These are phyloP conservation scores for Limnephilus lunatus DNA, from an alignment of 2,888 invertebrate genomes.

Conservation along the genomic window DNA sequence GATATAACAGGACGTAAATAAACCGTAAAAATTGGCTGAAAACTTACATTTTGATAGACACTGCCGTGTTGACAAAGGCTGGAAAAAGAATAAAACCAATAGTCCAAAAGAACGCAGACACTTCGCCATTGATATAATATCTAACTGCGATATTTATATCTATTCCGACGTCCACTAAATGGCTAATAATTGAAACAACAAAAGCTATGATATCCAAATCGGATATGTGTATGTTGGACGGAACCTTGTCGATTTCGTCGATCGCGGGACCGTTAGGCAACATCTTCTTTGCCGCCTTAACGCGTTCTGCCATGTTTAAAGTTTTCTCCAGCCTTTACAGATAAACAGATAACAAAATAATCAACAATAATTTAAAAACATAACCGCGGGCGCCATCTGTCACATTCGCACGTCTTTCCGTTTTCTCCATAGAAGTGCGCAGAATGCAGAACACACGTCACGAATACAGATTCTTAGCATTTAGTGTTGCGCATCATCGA, in stretches of 20 bases:
- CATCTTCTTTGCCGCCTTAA: slow-evolving; percentile 58
- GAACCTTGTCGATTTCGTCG: slow-evolving; percentile 80
- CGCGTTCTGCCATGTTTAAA: slow-evolving; percentile 56
- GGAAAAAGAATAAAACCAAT: slow-evolving; percentile 84
- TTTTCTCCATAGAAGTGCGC: neutral
- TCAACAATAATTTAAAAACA: slow-evolving; percentile 15
- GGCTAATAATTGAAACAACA: slow-evolving; percentile 81
- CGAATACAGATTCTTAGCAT: neutral
- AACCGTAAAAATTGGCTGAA: neutral
- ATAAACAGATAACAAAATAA: slow-evolving; percentile 20
- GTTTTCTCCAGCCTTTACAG: neutral
- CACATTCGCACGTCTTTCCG: slow-evolving; percentile 15
- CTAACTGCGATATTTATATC: slow-evolving; percentile 84
- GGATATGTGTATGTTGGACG: slow-evolving; percentile 78
- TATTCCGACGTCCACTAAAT: slow-evolving; percentile 82
- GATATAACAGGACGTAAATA: slow-evolving; percentile 28
- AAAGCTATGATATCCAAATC: slow-evolving; percentile 82
- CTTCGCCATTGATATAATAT: slow-evolving; percentile 78
- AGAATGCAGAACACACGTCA: neutral
- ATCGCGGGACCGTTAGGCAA: slow-evolving; percentile 64
- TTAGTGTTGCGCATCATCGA: neutral
- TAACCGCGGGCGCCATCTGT: slow-evolving; percentile 34
- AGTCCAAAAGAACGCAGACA: slow-evolving; percentile 83
- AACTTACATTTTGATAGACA: slow-evolving; percentile 85
- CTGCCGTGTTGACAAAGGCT: slow-evolving; percentile 85